Base-by-base conservation (phyloP, 1,140 invertebrate species). In the Zaprionus nigranus region DNA sequence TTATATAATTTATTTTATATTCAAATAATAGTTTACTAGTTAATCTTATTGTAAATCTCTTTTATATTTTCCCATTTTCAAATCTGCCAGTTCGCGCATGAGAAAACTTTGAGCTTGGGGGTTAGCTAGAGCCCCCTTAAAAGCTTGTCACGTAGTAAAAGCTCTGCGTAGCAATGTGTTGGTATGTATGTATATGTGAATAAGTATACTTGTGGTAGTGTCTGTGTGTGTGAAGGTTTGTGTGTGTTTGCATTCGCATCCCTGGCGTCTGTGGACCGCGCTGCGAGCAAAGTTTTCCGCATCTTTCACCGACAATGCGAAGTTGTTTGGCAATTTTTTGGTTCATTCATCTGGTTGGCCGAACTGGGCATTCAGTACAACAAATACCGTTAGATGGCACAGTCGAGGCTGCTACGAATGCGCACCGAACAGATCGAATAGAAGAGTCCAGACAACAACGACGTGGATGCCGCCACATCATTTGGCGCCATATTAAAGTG, bases 401-500 rank as follows among this genome's bases (percentile, higher is more conserved):
- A 90, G 84, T 67, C 79, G 77, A 28, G 24, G 40, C 43, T 68
- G 58, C 51, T 46, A 84, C 62, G 68, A 54, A 53, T 58, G 54
- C 56, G 56, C 51, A 79, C 40, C 20, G 7, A 28, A 61, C 54
- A 65, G 61, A 76, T 38, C 67, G 15, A 56, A 56, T n/a, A 43
- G n/a, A 28, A 58, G 36, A 58, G 36, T 40, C 38, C 38, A 61
- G 24, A 79, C 26, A 66, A 77, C 61, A 65, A 79, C 58, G 70
- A 79, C 70, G 74, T 67, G 65, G 58, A 67, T 53, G 64, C 74
- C 56, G 67, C 74, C 56, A 60, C 66, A 62, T 67, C 60, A 78
- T 88, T 87, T 87, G 83, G 83, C 83, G 84, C 84, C 84, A 88
- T 71, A 85, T 86, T 85, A 78, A 78, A 78, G 75, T 86, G 65